Percentiles rank a stretch among this genome's conserved stretches.
phyloP scores from a whole-genome alignment of 1,140 invertebrate species.

The Tachypleus tridentatus region DNA sequence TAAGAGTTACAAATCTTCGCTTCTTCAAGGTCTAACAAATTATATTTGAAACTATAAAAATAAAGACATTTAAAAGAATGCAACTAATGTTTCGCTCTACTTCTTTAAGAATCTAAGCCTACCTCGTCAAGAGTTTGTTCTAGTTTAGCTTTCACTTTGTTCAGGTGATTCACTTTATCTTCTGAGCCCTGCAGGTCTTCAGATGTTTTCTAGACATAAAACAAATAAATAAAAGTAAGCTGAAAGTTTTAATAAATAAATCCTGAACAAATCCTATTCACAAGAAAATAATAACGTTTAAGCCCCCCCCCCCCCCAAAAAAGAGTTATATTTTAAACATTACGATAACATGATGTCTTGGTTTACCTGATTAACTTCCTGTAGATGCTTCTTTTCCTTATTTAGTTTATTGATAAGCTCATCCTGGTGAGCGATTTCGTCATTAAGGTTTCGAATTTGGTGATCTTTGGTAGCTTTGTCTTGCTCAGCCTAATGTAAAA shows the following conservation, averaged over 20 bases:
- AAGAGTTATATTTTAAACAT: no score
- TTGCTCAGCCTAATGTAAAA: constrained; percentile 44
- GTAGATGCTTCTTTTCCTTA: constrained; percentile 97
- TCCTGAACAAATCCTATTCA: no score
- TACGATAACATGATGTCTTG: neutral
- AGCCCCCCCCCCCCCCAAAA: no score
- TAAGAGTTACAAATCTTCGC: no score
- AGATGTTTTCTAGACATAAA: constrained; percentile 54
- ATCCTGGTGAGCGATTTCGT: constrained; percentile 97
- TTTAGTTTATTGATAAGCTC: constrained; percentile 98
- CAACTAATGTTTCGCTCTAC: no score
- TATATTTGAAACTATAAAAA: no score
- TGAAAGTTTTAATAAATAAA: neutral
- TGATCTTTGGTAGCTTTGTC: constrained; percentile 98
- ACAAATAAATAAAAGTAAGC: neutral
- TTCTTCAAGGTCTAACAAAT: no score
- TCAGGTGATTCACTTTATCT: constrained; percentile 98
- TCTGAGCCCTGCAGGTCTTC: constrained; percentile 94
- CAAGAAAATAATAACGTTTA: no score
- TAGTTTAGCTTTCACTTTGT: constrained; percentile 95
- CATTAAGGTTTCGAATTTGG: constrained; percentile 97
- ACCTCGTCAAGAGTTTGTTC: constrained; percentile 91
- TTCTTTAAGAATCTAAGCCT: neutral
- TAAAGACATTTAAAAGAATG: no score
- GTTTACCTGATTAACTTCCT: constrained; percentile 60